Percentiles rank a stretch among this genome's conserved stretches.
phyloP scores from a whole-genome alignment of 2,113 vertebrate genomes.

The Lepisosteus osseus region DNA sequence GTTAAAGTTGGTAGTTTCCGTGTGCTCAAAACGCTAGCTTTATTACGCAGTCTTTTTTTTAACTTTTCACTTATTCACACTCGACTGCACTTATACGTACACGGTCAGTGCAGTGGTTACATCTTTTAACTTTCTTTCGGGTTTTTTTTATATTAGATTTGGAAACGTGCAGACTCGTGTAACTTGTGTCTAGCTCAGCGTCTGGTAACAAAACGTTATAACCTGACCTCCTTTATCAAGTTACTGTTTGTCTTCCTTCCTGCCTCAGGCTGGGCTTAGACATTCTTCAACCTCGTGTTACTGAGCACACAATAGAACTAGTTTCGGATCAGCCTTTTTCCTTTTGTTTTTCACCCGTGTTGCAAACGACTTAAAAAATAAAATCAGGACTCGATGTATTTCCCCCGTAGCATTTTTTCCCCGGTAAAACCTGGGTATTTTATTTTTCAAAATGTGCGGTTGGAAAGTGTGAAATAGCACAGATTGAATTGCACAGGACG shows the following conservation, averaged over 20 bases:
- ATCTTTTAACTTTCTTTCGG: too few relatives aligned
- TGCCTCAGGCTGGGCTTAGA: constrained; percentile 36
- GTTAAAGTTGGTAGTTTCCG: too few relatives aligned
- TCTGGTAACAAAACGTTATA: background rate
- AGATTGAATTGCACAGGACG: constrained; percentile 37
- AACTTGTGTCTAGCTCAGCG: too few relatives aligned
- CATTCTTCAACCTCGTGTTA: constrained; percentile 69
- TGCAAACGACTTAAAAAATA: background rate
- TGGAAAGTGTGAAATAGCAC: constrained; percentile 34
- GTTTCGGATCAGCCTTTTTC: constrained; percentile 17
- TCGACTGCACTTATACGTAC: too few relatives aligned
- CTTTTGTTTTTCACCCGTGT: constrained; percentile 31
- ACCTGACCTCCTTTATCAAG: constrained; percentile 61
- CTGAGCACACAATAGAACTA: constrained; percentile 56
- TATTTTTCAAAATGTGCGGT: background rate
- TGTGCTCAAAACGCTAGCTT: too few relatives aligned
- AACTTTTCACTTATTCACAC: too few relatives aligned
- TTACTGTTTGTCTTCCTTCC: constrained; percentile 49
- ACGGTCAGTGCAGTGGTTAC: too few relatives aligned
- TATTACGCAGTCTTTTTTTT: too few relatives aligned
- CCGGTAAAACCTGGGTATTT: background rate
- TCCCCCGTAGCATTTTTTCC: too few relatives aligned
- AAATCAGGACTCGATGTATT: too few relatives aligned
- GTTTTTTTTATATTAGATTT: too few relatives aligned
- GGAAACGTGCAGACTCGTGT: too few relatives aligned